Percentiles rank a stretch among this genome's conserved stretches.
phyloP scores from a whole-genome alignment of 2,113 vertebrate species.

The Myodes glareolus region DNA sequence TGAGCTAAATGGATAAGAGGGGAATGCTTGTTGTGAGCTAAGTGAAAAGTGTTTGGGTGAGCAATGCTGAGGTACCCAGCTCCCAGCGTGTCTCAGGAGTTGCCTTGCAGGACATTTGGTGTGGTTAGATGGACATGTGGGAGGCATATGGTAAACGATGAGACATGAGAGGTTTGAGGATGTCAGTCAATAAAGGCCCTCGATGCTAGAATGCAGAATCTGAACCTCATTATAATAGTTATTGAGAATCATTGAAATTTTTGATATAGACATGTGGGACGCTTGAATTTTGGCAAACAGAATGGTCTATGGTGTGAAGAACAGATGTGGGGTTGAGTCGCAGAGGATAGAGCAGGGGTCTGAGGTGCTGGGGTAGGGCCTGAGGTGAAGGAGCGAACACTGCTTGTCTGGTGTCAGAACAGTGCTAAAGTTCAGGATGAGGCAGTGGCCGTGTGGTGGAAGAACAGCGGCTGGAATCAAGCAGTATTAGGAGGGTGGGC shows the following conservation, averaged over 20 bases:
- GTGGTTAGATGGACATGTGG: neutral
- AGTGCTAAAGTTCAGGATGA: neutral
- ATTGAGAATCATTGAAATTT: neutral
- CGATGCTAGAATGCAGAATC: neutral
- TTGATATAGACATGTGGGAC: neutral
- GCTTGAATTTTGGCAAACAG: constrained; percentile 18
- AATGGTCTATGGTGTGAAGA: neutral
- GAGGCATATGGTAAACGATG: neutral
- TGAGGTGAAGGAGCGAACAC: neutral
- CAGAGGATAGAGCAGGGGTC: neutral
- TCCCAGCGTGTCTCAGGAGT: neutral
- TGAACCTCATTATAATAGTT: neutral
- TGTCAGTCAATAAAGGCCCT: neutral
- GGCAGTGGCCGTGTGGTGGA: neutral
- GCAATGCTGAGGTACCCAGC: neutral
- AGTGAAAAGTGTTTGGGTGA: neutral
- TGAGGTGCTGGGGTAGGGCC: neutral
- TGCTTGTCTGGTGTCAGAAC: neutral
- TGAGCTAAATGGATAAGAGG: constrained; percentile 13
- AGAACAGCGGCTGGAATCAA: neutral
- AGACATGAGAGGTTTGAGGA: neutral
- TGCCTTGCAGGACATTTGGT: neutral
- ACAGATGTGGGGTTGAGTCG: neutral
- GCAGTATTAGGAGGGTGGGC: neutral
- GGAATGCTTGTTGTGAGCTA: neutral